phyloP scores from a whole-genome alignment of 2,888 invertebrate species.

The Lampropteryx suffumata region DNA sequence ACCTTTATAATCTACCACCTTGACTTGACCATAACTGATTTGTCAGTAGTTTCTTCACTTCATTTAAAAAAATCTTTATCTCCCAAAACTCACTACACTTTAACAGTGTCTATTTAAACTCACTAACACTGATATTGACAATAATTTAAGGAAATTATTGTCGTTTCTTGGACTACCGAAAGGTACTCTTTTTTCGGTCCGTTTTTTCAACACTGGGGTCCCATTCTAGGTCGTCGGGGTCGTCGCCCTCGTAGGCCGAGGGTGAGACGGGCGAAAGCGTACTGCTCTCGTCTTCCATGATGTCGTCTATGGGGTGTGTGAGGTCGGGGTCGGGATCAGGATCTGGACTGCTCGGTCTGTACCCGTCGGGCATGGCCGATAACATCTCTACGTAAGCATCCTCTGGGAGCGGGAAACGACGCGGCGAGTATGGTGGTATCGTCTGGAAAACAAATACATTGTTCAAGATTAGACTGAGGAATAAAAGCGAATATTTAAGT shows the following conservation, averaged over 20 bases:
- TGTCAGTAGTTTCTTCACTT: too few species aligned
- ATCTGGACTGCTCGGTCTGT: constrained; percentile 48
- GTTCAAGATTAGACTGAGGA: too few species aligned
- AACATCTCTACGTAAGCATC: constrained; percentile 87
- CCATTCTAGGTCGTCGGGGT: constrained; percentile 95
- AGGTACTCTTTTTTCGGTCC: constrained; percentile 55
- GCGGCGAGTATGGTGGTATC: constrained; percentile 89
- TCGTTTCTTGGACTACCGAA: constrained; percentile 47
- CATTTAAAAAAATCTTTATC: too few species aligned
- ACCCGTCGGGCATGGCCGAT: constrained; percentile 86
- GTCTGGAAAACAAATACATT: constrained; percentile 74
- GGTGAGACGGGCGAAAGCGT: constrained; percentile 50
- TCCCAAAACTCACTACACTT: not conserved
- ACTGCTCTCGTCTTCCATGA: constrained; percentile 31
- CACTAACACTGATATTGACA: constrained; percentile 2
- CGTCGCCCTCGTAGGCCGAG: constrained; percentile 86
- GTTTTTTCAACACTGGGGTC: constrained; percentile 71
- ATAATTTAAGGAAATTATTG: constrained; percentile 7
- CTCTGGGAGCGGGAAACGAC: constrained; percentile 89
- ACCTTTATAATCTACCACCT: too few species aligned
- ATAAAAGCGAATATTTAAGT: too few species aligned
- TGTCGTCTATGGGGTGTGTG: constrained; percentile 39
- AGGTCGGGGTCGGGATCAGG: not conserved
- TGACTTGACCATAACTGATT: too few species aligned
- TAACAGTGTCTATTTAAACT: too few species aligned